phyloP scores from a whole-genome alignment of 2,797 vertebrate species.

The Bovichtus variegatus region DNA sequence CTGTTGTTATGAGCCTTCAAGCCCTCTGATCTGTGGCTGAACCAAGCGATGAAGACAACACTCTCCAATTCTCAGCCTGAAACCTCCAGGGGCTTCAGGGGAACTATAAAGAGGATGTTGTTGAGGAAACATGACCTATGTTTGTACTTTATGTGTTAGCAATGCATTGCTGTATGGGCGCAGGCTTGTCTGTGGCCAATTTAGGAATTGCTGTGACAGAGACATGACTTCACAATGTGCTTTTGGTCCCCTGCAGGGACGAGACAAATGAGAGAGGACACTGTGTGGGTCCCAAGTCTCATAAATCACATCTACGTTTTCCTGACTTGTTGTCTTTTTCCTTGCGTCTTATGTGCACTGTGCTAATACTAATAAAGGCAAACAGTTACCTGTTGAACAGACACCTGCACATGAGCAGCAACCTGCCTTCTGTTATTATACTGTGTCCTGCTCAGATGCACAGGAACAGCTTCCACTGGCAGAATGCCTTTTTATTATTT shows the following conservation, averaged over 20 bases:
- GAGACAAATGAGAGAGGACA: slow-evolving; percentile 18
- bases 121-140: slow-evolving; percentile 52
- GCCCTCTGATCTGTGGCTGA: slow-evolving; percentile 16
- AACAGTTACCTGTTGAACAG: no score
- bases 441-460: no score
- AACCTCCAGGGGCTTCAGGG: slow-evolving; percentile 78
- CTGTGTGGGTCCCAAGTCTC: not conserved
- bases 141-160: slow-evolving; percentile 31
- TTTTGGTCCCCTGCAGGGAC: slow-evolving; percentile 50
- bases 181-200: slow-evolving; percentile 39
- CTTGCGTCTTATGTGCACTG: no score
- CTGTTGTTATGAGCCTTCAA: slow-evolving; percentile 15
- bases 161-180: slow-evolving; percentile 33
- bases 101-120: slow-evolving; percentile 83
- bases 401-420: no score
- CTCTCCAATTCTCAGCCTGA: slow-evolving; percentile 60
- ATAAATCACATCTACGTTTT: no score
- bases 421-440: no score
- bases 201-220: slow-evolving; percentile 60
- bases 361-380: no score
- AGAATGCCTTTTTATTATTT: no score
- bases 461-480: no score
- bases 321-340: no score
- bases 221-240: slow-evolving; percentile 51
- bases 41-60: slow-evolving; percentile 38